A percentile compares a stretch with the other conserved stretches of the same genome.
phyloP scores from a whole-genome alignment of 2,888 invertebrate species.

The Pheosia gnoma region DNA sequence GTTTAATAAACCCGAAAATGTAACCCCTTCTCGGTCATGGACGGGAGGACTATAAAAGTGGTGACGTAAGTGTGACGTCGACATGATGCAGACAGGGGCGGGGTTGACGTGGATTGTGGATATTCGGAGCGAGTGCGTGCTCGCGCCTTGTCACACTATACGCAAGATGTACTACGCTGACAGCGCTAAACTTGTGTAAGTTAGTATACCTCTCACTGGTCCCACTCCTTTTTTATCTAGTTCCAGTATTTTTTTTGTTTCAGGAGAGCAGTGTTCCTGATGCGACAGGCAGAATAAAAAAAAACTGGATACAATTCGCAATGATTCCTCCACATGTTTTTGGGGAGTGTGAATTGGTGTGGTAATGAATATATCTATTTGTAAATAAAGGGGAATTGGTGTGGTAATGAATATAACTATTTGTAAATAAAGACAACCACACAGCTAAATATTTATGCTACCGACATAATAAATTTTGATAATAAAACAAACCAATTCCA shows the following conservation, averaged over 20 bases:
- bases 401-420: too few relatives aligned
- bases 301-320: too few relatives aligned
- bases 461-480: neutral
- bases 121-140: slow-evolving; percentile 29
- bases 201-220: neutral
- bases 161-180: neutral
- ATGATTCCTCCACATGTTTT: too few relatives aligned
- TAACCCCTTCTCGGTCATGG: slow-evolving; percentile 32
- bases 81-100: slow-evolving; percentile 36
- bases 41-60: slow-evolving; percentile 30
- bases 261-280: too few relatives aligned
- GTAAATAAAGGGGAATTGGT: too few relatives aligned
- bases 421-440: too few relatives aligned
- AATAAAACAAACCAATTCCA: neutral
- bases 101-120: slow-evolving; percentile 31
- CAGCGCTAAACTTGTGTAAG: neutral
- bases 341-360: too few relatives aligned
- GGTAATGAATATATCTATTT: too few relatives aligned
- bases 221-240: neutral
- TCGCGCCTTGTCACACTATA: neutral
- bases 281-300: too few relatives aligned
- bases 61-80: slow-evolving; percentile 43
- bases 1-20: slow-evolving; percentile 19
- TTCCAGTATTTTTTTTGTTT: neutral
- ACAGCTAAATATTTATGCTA: neutral